Conservation (phyloP, 2,113 vertebrate genomes). For the Trogon surrucura region DNA sequence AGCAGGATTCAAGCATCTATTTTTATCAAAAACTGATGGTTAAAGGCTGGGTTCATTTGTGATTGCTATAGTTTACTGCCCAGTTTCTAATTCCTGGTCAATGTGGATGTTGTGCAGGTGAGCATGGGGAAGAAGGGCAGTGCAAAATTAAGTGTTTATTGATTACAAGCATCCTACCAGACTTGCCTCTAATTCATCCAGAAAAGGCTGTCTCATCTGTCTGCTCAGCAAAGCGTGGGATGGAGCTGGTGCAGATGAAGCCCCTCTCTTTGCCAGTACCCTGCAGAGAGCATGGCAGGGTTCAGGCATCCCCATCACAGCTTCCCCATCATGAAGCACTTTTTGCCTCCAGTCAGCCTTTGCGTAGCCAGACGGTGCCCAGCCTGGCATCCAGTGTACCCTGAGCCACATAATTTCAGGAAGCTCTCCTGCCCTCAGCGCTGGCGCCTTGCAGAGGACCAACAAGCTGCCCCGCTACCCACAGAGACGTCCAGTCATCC, state of each 20-base stretch:
- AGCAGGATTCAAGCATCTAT: conserved; percentile 62
- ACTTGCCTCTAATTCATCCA: not conserved
- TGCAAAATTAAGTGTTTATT: conserved; percentile 29
- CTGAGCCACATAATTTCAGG: not conserved
- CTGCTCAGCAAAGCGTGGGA: not conserved
- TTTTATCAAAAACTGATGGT: conserved; percentile 58
- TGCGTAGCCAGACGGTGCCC: not conserved
- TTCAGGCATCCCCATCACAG: not conserved
- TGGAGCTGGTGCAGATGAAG: not conserved
- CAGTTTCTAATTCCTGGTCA: conserved; percentile 39
- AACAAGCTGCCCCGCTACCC: not conserved
- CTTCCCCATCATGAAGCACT: not conserved
- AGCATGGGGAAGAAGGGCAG: not conserved
- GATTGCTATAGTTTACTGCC: conserved; percentile 31
- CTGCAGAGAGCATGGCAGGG: not conserved
- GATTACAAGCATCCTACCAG: conserved; percentile 14
- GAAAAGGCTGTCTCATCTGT: not conserved
- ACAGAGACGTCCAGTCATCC: not conserved
- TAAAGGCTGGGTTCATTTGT: conserved; percentile 24
- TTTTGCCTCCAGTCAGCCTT: not conserved
- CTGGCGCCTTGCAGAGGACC: not conserved
- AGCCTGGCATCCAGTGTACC: not conserved
- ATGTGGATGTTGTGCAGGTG: accelerated
- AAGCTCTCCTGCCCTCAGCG: not conserved
- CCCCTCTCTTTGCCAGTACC: not conserved